These are phyloP conservation scores for Cyphomyrus plagiostoma DNA, from an alignment of 2,113 vertebrate species.

Conservation along the genomic window DNA sequence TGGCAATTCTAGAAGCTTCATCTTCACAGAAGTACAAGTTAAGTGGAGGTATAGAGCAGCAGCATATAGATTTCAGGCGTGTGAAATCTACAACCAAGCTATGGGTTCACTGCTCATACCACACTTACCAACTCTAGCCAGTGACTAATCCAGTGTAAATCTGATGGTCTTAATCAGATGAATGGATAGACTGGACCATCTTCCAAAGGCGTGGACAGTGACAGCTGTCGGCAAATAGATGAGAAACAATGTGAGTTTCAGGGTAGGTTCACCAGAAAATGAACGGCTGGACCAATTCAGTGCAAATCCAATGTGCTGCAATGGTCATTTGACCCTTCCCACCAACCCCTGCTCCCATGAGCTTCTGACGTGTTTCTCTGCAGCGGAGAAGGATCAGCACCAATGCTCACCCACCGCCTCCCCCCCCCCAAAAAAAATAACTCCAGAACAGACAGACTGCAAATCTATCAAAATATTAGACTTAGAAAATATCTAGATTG, in stretches of 20 bases:
- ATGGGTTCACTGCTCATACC: background rate
- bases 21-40: background rate
- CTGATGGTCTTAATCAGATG: background rate
- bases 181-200: background rate
- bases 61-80: background rate
- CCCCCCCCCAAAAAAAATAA: background rate
- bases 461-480: background rate
- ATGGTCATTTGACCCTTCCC: background rate
- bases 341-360: background rate
- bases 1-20: background rate
- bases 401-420: background rate
- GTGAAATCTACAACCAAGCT: background rate
- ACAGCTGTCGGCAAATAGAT: background rate
- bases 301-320: background rate
- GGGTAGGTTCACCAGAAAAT: background rate
- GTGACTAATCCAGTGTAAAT: background rate
- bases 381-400: background rate
- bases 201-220: background rate
- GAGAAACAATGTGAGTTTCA: background rate
- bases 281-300: background rate
- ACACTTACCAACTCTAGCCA: background rate
- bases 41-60: background rate
- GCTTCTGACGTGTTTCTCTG: background rate
- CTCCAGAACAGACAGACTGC: background rate
- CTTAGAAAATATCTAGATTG: background rate